Evolutionary conservation across 2,888 invertebrate genomes (phyloP).

Genomic region (Agrilus mali): DNA sequence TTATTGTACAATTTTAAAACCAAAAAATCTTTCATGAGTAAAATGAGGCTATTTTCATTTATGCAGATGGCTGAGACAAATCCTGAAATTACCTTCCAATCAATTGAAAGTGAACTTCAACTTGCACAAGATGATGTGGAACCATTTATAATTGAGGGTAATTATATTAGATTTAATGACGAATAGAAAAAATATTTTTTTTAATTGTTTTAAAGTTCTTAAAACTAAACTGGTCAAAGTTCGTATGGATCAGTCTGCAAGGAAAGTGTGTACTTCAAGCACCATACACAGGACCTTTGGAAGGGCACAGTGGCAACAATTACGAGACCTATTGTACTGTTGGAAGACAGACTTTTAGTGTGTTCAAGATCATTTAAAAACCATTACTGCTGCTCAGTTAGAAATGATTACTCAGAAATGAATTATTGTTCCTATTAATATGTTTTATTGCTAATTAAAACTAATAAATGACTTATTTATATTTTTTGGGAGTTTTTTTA

Average conservation of each 20-base stretch:
- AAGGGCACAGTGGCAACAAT: slow-evolving; percentile 82
- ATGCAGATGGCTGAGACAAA: slow-evolving; percentile 95
- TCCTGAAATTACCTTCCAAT: slow-evolving; percentile 85
- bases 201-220: slow-evolving; percentile 44
- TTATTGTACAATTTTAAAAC: too few relatives aligned
- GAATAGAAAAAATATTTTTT: slow-evolving; percentile 2
- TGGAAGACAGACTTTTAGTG: slow-evolving; percentile 77
- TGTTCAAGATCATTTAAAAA: slow-evolving; percentile 73
- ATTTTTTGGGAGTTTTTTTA: too few relatives aligned
- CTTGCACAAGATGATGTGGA: slow-evolving; percentile 84
- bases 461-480: too few relatives aligned
- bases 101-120: slow-evolving; percentile 78
- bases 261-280: slow-evolving; percentile 75
- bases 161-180: slow-evolving; percentile 4
- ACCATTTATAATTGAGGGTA: slow-evolving; percentile 91
- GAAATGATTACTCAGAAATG: slow-evolving; percentile 34
- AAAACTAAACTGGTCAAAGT: slow-evolving; percentile 88
- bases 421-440: not conserved
- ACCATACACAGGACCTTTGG: slow-evolving; percentile 95
- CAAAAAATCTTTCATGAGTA: too few relatives aligned
- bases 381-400: slow-evolving; percentile 59
- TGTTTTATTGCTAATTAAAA: too few relatives aligned
- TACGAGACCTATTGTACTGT: slow-evolving; percentile 65
- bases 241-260: slow-evolving; percentile 81
- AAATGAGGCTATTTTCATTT: slow-evolving; percentile 92